Evolutionary conservation across 2,888 invertebrate genomes (phyloP).

Genomic region (Petrolisthes manimaculis): DNA sequence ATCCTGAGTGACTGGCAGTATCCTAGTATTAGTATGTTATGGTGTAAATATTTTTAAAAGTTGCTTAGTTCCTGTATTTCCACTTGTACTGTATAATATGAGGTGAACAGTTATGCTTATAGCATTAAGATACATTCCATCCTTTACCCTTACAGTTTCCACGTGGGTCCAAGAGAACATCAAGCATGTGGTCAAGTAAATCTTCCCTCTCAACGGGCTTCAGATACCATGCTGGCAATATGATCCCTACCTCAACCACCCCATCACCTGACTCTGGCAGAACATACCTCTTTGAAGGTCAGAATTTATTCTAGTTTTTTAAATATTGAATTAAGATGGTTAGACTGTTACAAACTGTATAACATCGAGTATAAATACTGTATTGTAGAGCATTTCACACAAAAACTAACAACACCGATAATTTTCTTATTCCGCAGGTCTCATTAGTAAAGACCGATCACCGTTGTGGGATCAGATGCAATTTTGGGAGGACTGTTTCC

Average conservation of each 20-base stretch:
- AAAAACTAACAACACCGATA: too few species aligned
- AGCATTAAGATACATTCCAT: neutral
- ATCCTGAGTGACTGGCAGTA: too few species aligned
- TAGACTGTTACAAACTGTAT: neutral
- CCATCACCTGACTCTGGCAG: constrained; percentile 90
- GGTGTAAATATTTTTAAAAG: too few species aligned
- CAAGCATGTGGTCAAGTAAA: constrained; percentile 93
- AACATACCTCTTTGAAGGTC: constrained; percentile 92
- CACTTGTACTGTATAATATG: too few species aligned
- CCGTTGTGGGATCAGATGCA: constrained; percentile 98
- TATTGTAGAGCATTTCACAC: too few species aligned
- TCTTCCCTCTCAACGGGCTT: constrained; percentile 88
- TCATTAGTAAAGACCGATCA: constrained; percentile 82
- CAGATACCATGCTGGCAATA: constrained; percentile 87
- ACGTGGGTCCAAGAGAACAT: constrained; percentile 80
- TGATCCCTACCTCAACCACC: constrained; percentile 84
- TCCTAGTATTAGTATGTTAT: too few species aligned
- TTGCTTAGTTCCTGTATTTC: too few species aligned
- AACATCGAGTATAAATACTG: too few species aligned
- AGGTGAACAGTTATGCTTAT: neutral
- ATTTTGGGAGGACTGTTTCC: constrained; percentile 99
- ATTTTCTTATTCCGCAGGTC: constrained; percentile 68
- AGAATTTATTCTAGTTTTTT: constrained; percentile 67
- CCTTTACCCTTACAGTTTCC: constrained; percentile 74
- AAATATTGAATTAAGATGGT: neutral